Base-by-base conservation (phyloP, 1,140 invertebrate genomes). In the Drosophila oshimai region DNA sequence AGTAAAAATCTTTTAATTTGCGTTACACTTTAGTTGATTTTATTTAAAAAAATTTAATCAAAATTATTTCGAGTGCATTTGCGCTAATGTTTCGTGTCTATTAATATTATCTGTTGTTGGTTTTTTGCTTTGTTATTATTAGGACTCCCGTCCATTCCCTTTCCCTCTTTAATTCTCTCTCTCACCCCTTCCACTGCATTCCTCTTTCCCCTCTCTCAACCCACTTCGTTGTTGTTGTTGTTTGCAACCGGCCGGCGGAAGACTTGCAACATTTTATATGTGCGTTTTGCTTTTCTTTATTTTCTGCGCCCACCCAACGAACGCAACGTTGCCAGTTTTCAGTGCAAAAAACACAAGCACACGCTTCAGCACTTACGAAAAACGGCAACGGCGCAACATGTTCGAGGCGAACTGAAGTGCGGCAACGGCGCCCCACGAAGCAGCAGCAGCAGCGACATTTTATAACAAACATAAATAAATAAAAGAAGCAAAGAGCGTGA, bases 401-500 rank as follows among this genome's bases (percentile, higher is more conserved):
- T 31, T 37, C 24, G 34, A 29, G 45, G 39, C 53, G 22, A 60
- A 17, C 4, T 60, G 53, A 58, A 39, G 20, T 24, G 12, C n/a
- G 36, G 36, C 53, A 33, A 28, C 57, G 34, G 4, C 18, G 34
- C 37, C 7, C 7, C 24, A n/a, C 9, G 22, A 26, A 15, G 4
- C 53, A 15, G 67, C 54, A 9, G 17, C 50, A 28, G 24, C 58
- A 37, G 69, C 57, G 31, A 76, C 75, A 72, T 70, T 77, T 80
- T 80, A 65, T 80, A 80, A 74, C 76, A 76, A 71, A 62, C 28
- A 62, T 80, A 71, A 74, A 71, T 74, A 80, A 80, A 80, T 80
- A 80, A 74, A 62, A 78, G 36, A 69, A 49, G 34, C 31, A 37
- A 15, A 46, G 28, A 37, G 3, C 12, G 45, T 29, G 39, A 24